A percentile compares a stretch with the other conserved stretches of the same genome.
Conservation (phyloP, 2,888 invertebrate genomes). For the Drosophila recens region DNA sequence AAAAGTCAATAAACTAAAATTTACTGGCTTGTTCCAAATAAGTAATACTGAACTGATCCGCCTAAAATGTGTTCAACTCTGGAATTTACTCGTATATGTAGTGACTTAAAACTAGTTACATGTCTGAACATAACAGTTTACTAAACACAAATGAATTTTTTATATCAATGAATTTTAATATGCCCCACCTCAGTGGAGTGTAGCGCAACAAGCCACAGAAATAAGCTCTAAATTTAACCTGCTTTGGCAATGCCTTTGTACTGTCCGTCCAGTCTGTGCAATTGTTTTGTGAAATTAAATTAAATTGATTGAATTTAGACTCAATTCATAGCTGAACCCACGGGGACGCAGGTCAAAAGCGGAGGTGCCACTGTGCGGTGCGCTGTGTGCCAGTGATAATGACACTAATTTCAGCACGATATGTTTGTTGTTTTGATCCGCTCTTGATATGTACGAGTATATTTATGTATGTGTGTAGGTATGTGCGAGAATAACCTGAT, state of each 20-base stretch:
- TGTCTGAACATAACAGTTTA: not conserved
- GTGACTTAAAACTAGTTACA: conserved; percentile 5
- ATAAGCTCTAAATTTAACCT: conserved; percentile 33
- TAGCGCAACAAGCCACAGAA: conserved; percentile 22
- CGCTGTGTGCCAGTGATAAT: conserved; percentile 66
- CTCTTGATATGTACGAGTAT: conserved; percentile 11
- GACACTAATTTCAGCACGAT: conserved; percentile 72
- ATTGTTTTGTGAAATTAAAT: conserved; percentile 82
- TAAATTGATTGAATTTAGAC: conserved; percentile 80
- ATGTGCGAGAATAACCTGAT: conserved; percentile 12
- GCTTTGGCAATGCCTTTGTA: conserved; percentile 34
- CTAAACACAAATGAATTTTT: not conserved
- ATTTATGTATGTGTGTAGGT: not conserved
- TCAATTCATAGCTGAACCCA: conserved; percentile 64
- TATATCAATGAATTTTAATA: conserved; percentile 12
- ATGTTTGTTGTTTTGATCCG: conserved; percentile 23
- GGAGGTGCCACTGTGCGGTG: conserved; percentile 47
- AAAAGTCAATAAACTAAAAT: not conserved
- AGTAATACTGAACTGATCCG: conserved; percentile 1
- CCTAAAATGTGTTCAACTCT: not conserved
- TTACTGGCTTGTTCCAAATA: not conserved
- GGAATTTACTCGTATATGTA: not conserved
- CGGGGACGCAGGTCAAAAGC: conserved; percentile 65
- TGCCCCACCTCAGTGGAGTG: conserved; percentile 16
- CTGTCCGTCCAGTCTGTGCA: conserved; percentile 42